Evolutionary conservation across 2,113 vertebrate genomes (phyloP), one percentile per base, ranked within the genome.

Genomic region (Anarrhichthys ocellatus): DNA sequence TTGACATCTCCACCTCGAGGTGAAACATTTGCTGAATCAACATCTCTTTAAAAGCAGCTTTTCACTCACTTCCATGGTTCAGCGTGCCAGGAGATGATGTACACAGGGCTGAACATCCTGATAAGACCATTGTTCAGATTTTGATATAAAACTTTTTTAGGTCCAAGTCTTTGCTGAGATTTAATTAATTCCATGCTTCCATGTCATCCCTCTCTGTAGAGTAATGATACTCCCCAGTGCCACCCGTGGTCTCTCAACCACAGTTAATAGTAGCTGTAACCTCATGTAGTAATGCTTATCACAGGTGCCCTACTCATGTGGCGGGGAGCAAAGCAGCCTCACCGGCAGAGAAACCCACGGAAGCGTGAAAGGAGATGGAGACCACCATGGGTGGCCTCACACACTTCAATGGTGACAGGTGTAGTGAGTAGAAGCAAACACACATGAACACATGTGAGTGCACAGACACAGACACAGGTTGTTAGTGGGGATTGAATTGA

Each of bases 301-400:
- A 64, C 56, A 5, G 7, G 56, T 36, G 61, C 40, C 65, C 40
- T n/a, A 3, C 67, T 77, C 73, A 82, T 80, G 78, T 54, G 48
- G 15, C 34, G 59, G 29, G 13, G 75, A 89, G 71, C 50, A 73
- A 62, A 67, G 69, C 59, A 64, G 58, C 72, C 42, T 69, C 78
- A 32, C 73, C 76, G 68, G 70, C 75, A 64, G 48, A 77, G 72
- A 82, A 88, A 84, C 42, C 27, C 68, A 79, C 36, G 32, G 69
- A 81, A 68, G 76, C 54, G 46, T 90, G 87, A 91, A 80, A 91
- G 75, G 74, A 89, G 65, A 80, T 76, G 83, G 56, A 87, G 85
- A 76, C 64, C 56, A 34, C 80, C 65, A 66, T 32, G 6, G 72
- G 71, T 84, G 81, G 61, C 46, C 72, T 74, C 69, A 74, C 52